Evolutionary conservation across 2,797 vertebrate species (phyloP).

Genomic region (Helostoma temminkii): DNA sequence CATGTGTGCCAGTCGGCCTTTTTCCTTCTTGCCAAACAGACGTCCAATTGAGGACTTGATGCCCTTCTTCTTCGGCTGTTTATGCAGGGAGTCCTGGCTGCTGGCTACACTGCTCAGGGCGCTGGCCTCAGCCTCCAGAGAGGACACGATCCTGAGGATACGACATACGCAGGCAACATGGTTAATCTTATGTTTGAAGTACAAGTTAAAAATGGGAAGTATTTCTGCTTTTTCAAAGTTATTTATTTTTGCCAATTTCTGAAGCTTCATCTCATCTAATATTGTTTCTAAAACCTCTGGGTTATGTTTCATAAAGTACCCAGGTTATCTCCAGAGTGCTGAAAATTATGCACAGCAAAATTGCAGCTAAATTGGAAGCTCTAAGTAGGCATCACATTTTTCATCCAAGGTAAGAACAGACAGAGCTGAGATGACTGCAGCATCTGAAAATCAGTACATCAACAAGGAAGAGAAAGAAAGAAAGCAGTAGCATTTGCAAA

Average conservation of each 20-base stretch:
- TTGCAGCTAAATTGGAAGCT: conserved; percentile 15
- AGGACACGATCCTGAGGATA: conserved; percentile 86
- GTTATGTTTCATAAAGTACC: conserved; percentile 15
- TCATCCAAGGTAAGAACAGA: conserved; percentile 15
- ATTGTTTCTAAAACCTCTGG: not conserved
- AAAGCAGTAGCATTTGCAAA: not conserved
- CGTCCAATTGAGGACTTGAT: conserved; percentile 99
- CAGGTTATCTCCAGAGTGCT: conserved; percentile 5
- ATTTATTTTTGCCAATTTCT: not conserved
- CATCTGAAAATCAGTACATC: not conserved
- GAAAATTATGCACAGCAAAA: conserved; percentile 16
- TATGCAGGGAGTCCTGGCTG: conserved; percentile 98
- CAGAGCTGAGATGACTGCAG: not conserved
- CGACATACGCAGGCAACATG: not conserved
- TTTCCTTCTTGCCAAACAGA: conserved; percentile 99
- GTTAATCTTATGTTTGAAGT: not conserved
- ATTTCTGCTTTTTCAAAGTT: not conserved
- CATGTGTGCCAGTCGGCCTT: conserved; percentile 92
- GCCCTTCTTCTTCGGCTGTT: conserved; percentile 99
- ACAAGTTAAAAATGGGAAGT: no score
- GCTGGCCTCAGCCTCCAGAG: conserved; percentile 93
- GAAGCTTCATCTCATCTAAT: conserved; percentile 5
- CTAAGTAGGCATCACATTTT: conserved; percentile 12
- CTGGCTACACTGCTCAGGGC: conserved; percentile 93
- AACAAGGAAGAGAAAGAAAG: not conserved